Percentiles rank a stretch among this genome's conserved stretches.
Conservation (phyloP, 2,888 invertebrate species). For the Adela reaumurella region DNA sequence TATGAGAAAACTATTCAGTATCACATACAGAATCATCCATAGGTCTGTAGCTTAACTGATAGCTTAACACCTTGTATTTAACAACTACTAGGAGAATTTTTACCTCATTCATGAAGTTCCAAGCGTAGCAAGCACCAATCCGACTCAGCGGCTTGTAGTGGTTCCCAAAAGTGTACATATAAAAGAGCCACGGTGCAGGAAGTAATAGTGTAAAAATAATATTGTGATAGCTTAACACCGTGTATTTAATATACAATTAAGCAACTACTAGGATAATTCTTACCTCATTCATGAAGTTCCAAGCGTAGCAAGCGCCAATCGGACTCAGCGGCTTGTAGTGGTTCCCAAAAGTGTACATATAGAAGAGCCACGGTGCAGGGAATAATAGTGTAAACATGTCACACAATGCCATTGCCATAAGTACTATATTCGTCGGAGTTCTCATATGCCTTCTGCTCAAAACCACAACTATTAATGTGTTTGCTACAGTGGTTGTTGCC, state of each 20-base stretch:
- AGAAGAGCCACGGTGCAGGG: slow-evolving; percentile 87
- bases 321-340: slow-evolving; percentile 78
- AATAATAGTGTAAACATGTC: slow-evolving; percentile 91
- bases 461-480: slow-evolving; percentile 87
- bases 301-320: slow-evolving; percentile 72
- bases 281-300: slow-evolving; percentile 77
- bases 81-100: too few relatives aligned
- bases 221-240: too few relatives aligned
- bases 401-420: slow-evolving; percentile 94
- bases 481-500: slow-evolving; percentile 84
- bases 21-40: too few relatives aligned
- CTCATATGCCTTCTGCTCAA: slow-evolving; percentile 87
- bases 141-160: slow-evolving; percentile 78
- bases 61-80: too few relatives aligned
- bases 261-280: too few relatives aligned
- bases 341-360: slow-evolving; percentile 88
- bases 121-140: slow-evolving; percentile 72
- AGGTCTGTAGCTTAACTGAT: too few relatives aligned
- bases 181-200: slow-evolving; percentile 87
- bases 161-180: slow-evolving; percentile 88
- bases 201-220: slow-evolving; percentile 88
- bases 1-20: too few relatives aligned
- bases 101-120: slow-evolving; percentile 77
- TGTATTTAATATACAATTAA: too few relatives aligned
- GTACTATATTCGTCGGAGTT: slow-evolving; percentile 87